Evolutionary conservation across 2,888 invertebrate genomes (phyloP).

Genomic region (Thereva nobilitata): DNA sequence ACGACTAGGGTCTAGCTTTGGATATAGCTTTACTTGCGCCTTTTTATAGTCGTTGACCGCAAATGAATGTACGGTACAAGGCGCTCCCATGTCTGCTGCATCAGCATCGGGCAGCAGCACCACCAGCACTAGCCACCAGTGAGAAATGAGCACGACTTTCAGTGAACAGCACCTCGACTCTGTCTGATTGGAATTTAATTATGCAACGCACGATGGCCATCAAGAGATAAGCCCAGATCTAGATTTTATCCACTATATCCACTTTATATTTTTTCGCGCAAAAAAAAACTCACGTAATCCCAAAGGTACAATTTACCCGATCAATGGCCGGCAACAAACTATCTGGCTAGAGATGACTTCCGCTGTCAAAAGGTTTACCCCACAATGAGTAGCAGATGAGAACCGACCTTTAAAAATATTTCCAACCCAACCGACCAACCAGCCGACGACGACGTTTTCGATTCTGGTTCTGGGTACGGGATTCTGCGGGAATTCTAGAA

Average conservation of each 20-base stretch:
- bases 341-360: conserved; percentile 5
- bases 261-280: background rate
- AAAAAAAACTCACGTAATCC: background rate
- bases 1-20: background rate
- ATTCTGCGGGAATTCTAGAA: no score
- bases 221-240: conserved; percentile 23
- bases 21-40: background rate
- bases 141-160: conserved; percentile 22
- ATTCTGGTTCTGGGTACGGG: no score
- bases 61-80: conserved; percentile 23
- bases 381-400: conserved; percentile 15
- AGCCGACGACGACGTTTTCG: no score
- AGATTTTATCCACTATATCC: background rate
- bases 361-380: conserved; percentile 19
- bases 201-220: conserved; percentile 32
- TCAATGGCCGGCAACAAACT: conserved; percentile 5
- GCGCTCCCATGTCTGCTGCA: conserved; percentile 28
- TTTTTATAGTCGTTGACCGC: conserved; percentile 26
- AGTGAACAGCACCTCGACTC: background rate
- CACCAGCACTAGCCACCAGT: background rate
- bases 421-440: conserved; percentile 1
- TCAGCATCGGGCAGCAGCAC: background rate
- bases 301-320: conserved; percentile 23
- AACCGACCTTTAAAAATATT: conserved; percentile 33
- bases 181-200: conserved; percentile 19